Evolutionary conservation across 1,140 invertebrate genomes (phyloP).

Genomic region (Hesperophylax magnus): DNA sequence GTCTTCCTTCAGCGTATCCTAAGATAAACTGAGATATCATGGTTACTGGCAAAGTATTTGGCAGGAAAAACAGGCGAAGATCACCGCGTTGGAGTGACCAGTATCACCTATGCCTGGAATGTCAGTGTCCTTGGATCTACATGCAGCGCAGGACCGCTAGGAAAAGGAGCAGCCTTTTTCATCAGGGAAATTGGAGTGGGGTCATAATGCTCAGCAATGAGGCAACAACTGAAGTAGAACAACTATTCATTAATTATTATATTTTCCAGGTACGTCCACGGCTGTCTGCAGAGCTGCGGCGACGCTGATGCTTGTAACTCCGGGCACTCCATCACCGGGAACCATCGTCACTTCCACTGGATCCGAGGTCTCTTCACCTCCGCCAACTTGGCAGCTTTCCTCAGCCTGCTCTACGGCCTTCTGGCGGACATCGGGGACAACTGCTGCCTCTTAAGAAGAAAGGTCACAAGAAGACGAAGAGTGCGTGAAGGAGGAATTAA

Average conservation of each 20-base stretch:
- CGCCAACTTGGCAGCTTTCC: not conserved
- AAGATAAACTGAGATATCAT: too few relatives aligned
- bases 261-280: slow-evolving; percentile 82
- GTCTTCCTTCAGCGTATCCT: not conserved
- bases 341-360: not conserved
- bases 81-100: too few relatives aligned
- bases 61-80: too few relatives aligned
- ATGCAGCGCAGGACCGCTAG: too few relatives aligned
- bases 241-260: not conserved
- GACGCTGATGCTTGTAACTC: slow-evolving; percentile 89
- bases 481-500: too few relatives aligned
- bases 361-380: slow-evolving; percentile 20
- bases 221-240: not conserved
- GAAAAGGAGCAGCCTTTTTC: not conserved
- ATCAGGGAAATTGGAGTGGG: not conserved
- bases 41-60: too few relatives aligned
- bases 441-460: not conserved
- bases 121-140: too few relatives aligned
- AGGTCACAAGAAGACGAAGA: too few relatives aligned
- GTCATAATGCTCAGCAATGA: not conserved
- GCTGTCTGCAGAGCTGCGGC: slow-evolving; percentile 90
- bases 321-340: slow-evolving; percentile 61
- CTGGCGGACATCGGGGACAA: not conserved
- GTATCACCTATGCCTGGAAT: too few relatives aligned
- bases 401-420: not conserved